phyloP scores from a whole-genome alignment of 2,888 invertebrate species.

The Nowickia ferox region DNA sequence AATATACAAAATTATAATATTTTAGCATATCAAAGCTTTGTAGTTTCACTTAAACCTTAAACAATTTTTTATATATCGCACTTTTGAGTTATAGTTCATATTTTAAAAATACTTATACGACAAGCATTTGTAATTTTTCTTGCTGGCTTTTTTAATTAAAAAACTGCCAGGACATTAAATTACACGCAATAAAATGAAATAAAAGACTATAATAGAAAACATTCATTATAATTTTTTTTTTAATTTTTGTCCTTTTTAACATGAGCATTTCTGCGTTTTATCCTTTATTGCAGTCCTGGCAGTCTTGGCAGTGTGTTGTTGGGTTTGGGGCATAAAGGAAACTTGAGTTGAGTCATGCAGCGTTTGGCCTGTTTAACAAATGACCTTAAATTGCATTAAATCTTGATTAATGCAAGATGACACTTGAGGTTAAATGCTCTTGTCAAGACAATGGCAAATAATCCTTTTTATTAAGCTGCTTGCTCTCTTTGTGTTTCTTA shows the following conservation, averaged over 20 bases:
- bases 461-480: conserved; percentile 48
- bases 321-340: neutral
- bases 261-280: conserved; percentile 6
- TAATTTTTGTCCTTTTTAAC: conserved; percentile 14
- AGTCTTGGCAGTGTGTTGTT: neutral
- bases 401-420: conserved; percentile 63
- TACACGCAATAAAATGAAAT: conserved; percentile 44
- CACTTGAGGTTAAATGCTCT: conserved; percentile 67
- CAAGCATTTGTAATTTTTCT: conserved; percentile 29
- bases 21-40: neutral
- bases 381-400: conserved; percentile 69
- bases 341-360: conserved; percentile 28
- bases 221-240: conserved; percentile 26
- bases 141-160: conserved; percentile 51
- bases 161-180: conserved; percentile 46
- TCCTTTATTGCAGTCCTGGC: neutral
- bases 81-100: conserved; percentile 15
- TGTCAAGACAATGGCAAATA: conserved; percentile 65
- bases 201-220: conserved; percentile 30
- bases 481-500: conserved; percentile 18
- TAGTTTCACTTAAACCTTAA: neutral
- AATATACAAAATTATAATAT: conserved; percentile 1
- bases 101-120: conserved; percentile 42
- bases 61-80: neutral
- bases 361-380: conserved; percentile 62